Base-by-base conservation (phyloP, 2,113 vertebrate genomes). In the Platanista minor region DNA sequence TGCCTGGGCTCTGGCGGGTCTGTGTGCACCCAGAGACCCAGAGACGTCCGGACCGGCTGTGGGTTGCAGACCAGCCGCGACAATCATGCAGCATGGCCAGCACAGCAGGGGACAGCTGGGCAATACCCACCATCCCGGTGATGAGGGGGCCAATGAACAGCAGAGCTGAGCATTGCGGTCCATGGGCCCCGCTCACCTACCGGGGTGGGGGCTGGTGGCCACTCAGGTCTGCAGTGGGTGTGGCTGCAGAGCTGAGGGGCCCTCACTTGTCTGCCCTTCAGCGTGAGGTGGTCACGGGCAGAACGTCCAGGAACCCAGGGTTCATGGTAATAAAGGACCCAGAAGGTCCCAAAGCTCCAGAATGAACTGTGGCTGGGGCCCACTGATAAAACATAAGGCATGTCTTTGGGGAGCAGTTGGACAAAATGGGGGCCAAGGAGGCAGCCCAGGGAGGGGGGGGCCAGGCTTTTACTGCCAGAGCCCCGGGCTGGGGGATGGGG, bases 311-410 rank as follows among this genome's bases (percentile, higher is more conserved):
- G 81, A 86, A 36, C 87, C n/a, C 1, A 1, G 49, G 29, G 6
- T n/a, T 69, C 81, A 88, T 2, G 12, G 23, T 3, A 39, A 77
- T 49, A 72, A 25, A 43, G 43, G 72, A 85, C 9, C 20, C 7
- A 0, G 1, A 23, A 61, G 54, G 39, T 9, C 90, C 83, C 89
- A 20, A 0, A 57, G 57, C 52, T 82, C 75, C 31, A 0, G 0
- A 36, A 83, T 3, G 31, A 5, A 75, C 17, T 20, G 17, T 5
- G 39, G 12, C n/a, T 21, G 11, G n/a, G 23, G 27, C 13, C 5
- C 10, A 11, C 10, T 13, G 59, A 23, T 83, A 5, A 41, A 78
- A 13, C 64, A 6, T 2, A 49, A 78, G 66, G 61, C 39, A 25
- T 6, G 46, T 14, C 23, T 49, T 14, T 0, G 6, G 31, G 57